These are phyloP conservation scores for Parus major DNA, from an alignment of 2,113 vertebrate species.

Conservation along the genomic window DNA sequence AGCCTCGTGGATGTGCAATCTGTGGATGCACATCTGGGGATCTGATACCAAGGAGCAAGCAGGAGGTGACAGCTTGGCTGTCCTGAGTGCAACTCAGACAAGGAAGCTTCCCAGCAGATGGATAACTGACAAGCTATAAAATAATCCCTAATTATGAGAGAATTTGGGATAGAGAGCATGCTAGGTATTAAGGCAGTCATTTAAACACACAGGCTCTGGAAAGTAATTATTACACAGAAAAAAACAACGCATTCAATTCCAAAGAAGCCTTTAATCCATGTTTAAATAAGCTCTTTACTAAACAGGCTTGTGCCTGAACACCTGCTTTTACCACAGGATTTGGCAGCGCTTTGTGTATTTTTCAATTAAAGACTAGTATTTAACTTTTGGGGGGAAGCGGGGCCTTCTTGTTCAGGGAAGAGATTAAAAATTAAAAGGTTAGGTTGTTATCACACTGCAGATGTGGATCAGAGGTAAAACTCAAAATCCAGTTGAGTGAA, in stretches of 20 bases:
- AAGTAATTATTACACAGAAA: conserved; percentile 52
- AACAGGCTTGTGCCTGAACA: conserved; percentile 37
- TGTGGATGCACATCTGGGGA: background rate
- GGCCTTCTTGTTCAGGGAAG: background rate
- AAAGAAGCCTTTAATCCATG: conserved; percentile 47
- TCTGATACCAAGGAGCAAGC: background rate
- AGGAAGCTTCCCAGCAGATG: background rate
- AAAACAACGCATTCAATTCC: background rate
- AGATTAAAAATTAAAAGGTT: conserved; percentile 11
- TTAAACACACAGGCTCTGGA: conserved; percentile 37
- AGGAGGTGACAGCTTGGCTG: background rate
- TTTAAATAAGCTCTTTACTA: conserved; percentile 30
- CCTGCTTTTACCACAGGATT: conserved; percentile 37
- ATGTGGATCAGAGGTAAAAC: background rate
- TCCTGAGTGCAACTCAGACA: background rate
- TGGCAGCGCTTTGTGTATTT: background rate
- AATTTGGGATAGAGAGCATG: conserved; percentile 22
- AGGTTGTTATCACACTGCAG: background rate
- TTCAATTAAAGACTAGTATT: conserved; percentile 28
- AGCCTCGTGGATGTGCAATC: background rate
- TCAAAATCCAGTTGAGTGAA: background rate
- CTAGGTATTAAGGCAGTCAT: conserved; percentile 42
- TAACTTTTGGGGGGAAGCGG: background rate
- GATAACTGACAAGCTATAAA: background rate
- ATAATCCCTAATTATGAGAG: conserved; percentile 46